Evolutionary conservation across 2,797 vertebrate genomes (phyloP), one percentile per base, ranked within the genome.

Genomic region (Acanthopagrus latus): DNA sequence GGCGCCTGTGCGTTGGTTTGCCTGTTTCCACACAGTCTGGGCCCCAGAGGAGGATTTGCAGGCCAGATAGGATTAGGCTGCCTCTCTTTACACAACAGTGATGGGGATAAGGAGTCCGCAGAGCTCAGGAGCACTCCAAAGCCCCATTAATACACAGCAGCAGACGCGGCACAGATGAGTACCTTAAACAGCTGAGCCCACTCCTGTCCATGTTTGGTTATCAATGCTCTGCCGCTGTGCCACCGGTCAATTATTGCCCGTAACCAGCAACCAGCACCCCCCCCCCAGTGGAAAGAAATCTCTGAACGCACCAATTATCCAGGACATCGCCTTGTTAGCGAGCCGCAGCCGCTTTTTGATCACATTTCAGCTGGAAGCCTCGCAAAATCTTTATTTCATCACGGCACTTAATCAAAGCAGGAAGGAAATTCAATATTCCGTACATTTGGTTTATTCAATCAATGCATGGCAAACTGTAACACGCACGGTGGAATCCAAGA

Each of bases 81-180:
- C 86, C 87, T 94, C 92, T 95, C 94, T 95, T 95, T 94, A 93
- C 93, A 93, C 94, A 95, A 94, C 92, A 94, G 82, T 90, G 92
- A 93, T 88, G 93, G 84, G 94, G 93, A 94, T 95, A 92, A 95
- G 91, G 87, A 93, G 89, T 89, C 89, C 29, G 62, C 71, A 70
- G 84, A 92, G 91, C 88, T 90, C 91, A 86, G 92, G 91, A 93
- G 91, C 87, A 85, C 86, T 91, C 84, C 90, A 94, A 94, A 94
- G 90, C 93, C 88, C 90, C 83, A 89, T 91, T 94, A 92, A 93
- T 86, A 91, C 92, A 87, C 88, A 85, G 86, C 91, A 84, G 89
- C 89, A 86, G 44, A 88, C 86, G 84, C 43, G 41, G 44, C 64
- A 79, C 84, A 80, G 89, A 92, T 85, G 89, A 90, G 88, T 82